Evolutionary conservation across 2,113 vertebrate species (phyloP), one percentile per base, ranked within the genome.

Genomic region (Nothobranchius kuhntae): DNA sequence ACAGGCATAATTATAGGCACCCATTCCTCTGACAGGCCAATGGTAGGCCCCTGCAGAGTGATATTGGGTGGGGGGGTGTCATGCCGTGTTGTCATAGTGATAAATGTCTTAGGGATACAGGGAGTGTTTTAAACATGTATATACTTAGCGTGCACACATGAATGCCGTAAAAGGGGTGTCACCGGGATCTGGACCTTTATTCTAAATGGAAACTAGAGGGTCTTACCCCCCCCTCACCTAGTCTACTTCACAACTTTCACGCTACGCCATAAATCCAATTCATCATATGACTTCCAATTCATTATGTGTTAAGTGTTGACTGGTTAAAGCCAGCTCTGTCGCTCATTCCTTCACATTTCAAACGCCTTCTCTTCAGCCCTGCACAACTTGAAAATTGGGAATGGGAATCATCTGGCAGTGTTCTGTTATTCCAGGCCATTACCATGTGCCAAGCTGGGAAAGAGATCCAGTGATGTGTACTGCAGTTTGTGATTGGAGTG

Each of bases 1-100:
- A 46, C 85, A 81, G 90, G 90, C 85, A 86, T 92, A 94, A 94
- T 93, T 92, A 94, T 93, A 94, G 93, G 92, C 92, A 93, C 87
- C 91, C 91, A 91, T 86, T 91, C 83, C 83, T 88, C 80, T 89
- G 92, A 89, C 91, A 92, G 93, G 90, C 90, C 88, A 80, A 87
- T 64, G 73, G 73, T 80, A 85, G 85, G 84, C 93, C 92, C 89
- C 89, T 77, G 82, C 76, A 89, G 90, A 87, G 90, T 90, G 91
- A 91, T 93, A 91, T 86, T 80, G 77, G 77, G 90, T 21, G 21
- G 77, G 90, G 89, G 89, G 83, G 82, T 80, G 75, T 81, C 83
- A 86, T 53, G 82, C 89, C 71, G 78, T 68, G 44, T 77, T 91
- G 93, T 93, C 92, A 91, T 80, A 36, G 86, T 93, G 93, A 95